Evolutionary conservation across 2,888 invertebrate species (phyloP).

Genomic region (Drosophila parthenogenetica): DNA sequence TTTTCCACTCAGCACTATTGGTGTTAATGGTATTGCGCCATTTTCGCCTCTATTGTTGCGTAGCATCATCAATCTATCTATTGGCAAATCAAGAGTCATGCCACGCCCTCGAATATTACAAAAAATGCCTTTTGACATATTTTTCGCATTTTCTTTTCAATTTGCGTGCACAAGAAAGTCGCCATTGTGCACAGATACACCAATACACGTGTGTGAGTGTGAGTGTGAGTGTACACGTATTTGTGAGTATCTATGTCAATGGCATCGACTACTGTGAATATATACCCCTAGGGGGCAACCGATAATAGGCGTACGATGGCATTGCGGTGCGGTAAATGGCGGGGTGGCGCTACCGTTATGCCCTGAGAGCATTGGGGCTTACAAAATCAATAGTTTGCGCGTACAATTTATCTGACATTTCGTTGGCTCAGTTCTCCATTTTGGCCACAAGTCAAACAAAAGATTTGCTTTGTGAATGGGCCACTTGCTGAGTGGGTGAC

Average conservation of each 20-base stretch:
- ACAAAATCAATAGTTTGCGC: conserved; percentile 72
- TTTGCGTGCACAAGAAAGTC: conserved; percentile 60
- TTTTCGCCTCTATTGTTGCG: conserved; percentile 24
- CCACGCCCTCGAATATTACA: conserved; percentile 50
- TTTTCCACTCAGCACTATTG: conserved; percentile 3
- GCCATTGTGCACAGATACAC: conserved; percentile 39
- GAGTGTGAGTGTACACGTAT: conserved; percentile 12
- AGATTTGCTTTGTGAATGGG: conserved; percentile 52
- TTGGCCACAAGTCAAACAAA: conserved; percentile 67
- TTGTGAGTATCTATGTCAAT: conserved; percentile 69
- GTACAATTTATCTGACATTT: conserved; percentile 60
- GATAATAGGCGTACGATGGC: background rate
- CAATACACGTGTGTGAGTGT: conserved; percentile 14
- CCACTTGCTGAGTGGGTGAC: conserved; percentile 31
- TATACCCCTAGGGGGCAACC: conserved; percentile 25
- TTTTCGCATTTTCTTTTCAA: conserved; percentile 70
- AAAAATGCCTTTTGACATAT: conserved; percentile 77
- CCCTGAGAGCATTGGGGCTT: conserved; percentile 28
- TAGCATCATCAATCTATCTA: conserved; percentile 59
- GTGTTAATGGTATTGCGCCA: conserved; percentile 4
- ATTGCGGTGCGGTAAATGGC: background rate
- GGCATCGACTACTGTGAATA: conserved; percentile 65
- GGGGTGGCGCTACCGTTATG: conserved; percentile 5
- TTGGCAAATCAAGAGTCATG: conserved; percentile 60
- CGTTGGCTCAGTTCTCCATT: conserved; percentile 51